Conservation (phyloP, 23 tunicate species). For the Pegea sp. region DNA sequence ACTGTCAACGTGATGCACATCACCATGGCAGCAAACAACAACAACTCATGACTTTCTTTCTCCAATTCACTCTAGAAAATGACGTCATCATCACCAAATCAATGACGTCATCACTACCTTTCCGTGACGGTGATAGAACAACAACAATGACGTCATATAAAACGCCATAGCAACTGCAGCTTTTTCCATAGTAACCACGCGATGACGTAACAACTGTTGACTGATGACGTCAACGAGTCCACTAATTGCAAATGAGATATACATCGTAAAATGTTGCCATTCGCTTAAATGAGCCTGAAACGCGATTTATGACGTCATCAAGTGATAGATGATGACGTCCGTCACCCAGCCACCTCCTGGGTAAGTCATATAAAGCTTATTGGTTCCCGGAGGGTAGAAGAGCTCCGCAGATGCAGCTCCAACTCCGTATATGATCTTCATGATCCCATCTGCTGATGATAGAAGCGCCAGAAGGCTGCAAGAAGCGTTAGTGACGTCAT, state of each 20-base stretch:
- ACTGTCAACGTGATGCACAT: conserved; percentile 43
- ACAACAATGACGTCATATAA: conserved; percentile 54
- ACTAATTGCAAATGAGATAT: conserved; percentile 50
- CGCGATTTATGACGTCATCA: no score
- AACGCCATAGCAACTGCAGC: conserved; percentile 71
- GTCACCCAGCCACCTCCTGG: conserved; percentile 43
- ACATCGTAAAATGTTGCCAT: conserved; percentile 94
- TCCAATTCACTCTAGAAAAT: conserved; percentile 12
- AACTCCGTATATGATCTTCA: conserved; percentile 78
- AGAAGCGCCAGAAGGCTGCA: no score
- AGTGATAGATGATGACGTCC: no score
- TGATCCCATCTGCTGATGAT: conserved; percentile 43
- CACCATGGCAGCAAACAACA: conserved; percentile 54
- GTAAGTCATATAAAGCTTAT: conserved; percentile 32
- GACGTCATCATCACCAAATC: neutral
- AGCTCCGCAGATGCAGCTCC: conserved; percentile 95
- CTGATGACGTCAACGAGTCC: conserved; percentile 75
- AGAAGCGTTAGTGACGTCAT: no score
- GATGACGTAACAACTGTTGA: conserved; percentile 17
- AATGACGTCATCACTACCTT: conserved; percentile 13
- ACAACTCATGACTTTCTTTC: conserved; percentile 29
- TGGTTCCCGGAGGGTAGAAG: conserved; percentile 83
- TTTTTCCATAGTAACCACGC: conserved; percentile 36
- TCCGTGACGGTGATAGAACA: conserved; percentile 74
- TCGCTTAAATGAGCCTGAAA: conserved; percentile 39